A percentile compares a stretch with the other conserved stretches of the same genome.
These are phyloP conservation scores for Melinaea menophilus DNA, from an alignment of 2,888 invertebrate species.

Conservation along the genomic window DNA sequence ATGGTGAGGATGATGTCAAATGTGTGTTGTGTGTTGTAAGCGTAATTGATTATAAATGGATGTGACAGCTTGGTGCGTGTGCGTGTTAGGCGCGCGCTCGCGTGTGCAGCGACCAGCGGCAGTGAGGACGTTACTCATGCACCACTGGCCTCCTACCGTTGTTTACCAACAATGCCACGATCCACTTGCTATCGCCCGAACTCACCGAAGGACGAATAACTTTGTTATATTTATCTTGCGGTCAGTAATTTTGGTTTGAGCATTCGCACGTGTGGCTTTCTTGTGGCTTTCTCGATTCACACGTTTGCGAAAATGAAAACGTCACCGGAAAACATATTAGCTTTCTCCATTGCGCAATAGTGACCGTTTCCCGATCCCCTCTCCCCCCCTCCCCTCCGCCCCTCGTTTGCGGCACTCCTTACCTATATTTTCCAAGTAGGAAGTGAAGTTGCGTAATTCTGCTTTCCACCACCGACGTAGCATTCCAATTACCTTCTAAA, in stretches of 20 bases:
- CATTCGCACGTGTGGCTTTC: conserved; percentile 41
- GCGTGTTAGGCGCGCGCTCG: not conserved
- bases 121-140: conserved; percentile 3
- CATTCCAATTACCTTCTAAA: conserved; percentile 28
- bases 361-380: conserved; percentile 59
- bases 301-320: conserved; percentile 73
- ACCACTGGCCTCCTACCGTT: conserved; percentile 16
- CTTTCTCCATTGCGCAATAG: conserved; percentile 74
- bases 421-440: conserved; percentile 71
- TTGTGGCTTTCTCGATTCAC: conserved; percentile 73
- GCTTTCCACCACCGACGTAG: conserved; percentile 55
- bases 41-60: not conserved
- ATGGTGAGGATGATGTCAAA: too few species aligned
- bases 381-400: conserved; percentile 28
- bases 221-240: too few species aligned
- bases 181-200: not conserved
- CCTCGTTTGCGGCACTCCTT: conserved; percentile 50
- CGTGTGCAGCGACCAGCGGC: not conserved
- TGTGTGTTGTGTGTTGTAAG: too few species aligned
- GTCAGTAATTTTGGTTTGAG: too few species aligned
- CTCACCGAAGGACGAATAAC: not conserved
- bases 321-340: conserved; percentile 65
- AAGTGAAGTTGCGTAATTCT: conserved; percentile 59
- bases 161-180: conserved; percentile 21
- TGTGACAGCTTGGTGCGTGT: not conserved